phyloP scores from a whole-genome alignment of 2,797 vertebrate genomes.

The Monodelphis domestica region DNA sequence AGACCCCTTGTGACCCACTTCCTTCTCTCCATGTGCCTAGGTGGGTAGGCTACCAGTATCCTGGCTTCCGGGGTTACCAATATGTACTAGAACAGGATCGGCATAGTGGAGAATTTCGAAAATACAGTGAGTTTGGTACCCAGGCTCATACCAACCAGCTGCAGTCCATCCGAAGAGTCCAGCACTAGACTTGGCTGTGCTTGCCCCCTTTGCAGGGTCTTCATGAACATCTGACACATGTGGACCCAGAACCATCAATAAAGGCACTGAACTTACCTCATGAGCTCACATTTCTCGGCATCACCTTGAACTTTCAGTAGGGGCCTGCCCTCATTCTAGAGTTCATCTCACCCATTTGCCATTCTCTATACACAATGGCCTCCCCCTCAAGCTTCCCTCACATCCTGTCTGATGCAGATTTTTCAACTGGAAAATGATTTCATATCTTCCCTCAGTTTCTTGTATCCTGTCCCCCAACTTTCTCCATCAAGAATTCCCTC shows the following conservation, averaged over 20 bases:
- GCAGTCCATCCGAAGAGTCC: constrained; percentile 97
- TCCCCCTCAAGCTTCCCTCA: background rate
- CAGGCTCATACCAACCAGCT: constrained; percentile 98
- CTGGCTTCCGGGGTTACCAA: constrained; percentile 97
- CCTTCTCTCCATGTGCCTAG: constrained; percentile 80
- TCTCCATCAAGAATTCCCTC: background rate
- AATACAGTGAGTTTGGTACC: constrained; percentile 95
- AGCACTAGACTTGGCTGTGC: constrained; percentile 88
- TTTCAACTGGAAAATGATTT: background rate
- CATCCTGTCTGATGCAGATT: background rate
- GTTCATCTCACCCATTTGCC: background rate
- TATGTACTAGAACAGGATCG: constrained; percentile 96
- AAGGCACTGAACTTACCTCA: constrained; percentile 79
- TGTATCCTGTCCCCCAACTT: background rate
- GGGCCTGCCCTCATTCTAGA: background rate
- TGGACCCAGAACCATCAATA: constrained; percentile 79
- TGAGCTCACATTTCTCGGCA: constrained; percentile 19
- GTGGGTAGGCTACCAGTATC: constrained; percentile 98
- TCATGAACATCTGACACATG: constrained; percentile 70
- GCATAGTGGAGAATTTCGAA: constrained; percentile 95
- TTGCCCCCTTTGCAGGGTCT: background rate
- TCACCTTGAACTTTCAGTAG: background rate
- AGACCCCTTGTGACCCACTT: background rate
- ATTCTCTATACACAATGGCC: background rate
- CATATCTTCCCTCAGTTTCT: background rate